These are phyloP conservation scores for Poeciliopsis gracilis DNA, from an alignment of 2,797 vertebrate species.

Conservation along the genomic window DNA sequence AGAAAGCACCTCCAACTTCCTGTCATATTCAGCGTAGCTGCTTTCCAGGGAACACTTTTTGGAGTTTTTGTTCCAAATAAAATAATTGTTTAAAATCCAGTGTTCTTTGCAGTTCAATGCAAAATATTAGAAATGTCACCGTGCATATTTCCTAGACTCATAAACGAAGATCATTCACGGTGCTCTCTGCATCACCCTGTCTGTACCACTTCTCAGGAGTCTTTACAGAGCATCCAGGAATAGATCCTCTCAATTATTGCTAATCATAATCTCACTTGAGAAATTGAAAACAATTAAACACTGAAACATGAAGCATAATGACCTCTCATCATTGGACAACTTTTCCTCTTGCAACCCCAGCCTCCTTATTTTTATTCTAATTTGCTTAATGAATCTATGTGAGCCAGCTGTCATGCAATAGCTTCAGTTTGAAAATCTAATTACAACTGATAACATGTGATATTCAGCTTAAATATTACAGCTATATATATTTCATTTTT, in stretches of 20 bases:
- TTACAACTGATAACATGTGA: conserved; percentile 17
- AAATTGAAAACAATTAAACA: conserved; percentile 55
- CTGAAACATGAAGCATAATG: conserved; percentile 42
- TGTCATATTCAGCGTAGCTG: background rate
- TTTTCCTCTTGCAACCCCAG: conserved; percentile 23
- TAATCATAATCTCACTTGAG: conserved; percentile 43
- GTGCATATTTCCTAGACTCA: background rate
- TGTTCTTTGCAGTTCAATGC: conserved; percentile 2
- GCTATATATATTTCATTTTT: no score
- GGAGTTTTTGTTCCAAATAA: background rate
- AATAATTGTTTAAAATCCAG: conserved; percentile 15
- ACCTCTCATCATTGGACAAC: conserved; percentile 34
- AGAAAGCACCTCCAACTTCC: background rate
- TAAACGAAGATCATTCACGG: background rate
- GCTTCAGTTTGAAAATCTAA: conserved; percentile 32
- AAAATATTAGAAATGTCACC: background rate
- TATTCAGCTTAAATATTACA: background rate
- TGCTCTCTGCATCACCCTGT: conserved; percentile 6
- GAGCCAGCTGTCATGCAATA: conserved; percentile 12
- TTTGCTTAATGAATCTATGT: conserved; percentile 36
- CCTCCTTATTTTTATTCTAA: conserved; percentile 35
- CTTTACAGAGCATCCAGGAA: conserved; percentile 28
- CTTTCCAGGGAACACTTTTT: background rate
- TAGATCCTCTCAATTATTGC: conserved; percentile 41
- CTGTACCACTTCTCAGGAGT: conserved; percentile 21